These are phyloP conservation scores for Perca fluviatilis DNA, from an alignment of 2,113 vertebrate species.

Conservation along the genomic window DNA sequence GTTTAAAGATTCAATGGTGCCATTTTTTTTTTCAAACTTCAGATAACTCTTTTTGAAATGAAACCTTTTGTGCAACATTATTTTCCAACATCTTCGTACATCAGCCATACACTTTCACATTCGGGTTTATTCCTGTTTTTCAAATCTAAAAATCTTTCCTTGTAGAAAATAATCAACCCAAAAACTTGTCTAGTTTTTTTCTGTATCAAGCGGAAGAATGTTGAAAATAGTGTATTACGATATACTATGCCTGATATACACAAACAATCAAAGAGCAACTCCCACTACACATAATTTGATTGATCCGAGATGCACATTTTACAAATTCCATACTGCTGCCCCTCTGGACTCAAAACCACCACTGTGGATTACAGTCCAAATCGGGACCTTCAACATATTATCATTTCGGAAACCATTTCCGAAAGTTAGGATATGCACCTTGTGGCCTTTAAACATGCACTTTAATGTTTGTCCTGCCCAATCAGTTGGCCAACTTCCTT, in stretches of 20 bases:
- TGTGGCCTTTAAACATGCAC: background rate
- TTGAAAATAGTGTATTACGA: background rate
- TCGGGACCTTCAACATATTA: background rate
- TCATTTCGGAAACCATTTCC: background rate
- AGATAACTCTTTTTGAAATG: background rate
- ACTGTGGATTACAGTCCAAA: background rate
- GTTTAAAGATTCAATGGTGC: background rate
- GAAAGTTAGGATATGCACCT: background rate
- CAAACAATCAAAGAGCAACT: background rate
- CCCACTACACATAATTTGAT: background rate
- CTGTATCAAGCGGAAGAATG: background rate
- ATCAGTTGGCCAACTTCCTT: background rate
- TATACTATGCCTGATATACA: background rate
- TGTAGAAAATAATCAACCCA: background rate
- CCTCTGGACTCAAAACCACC: background rate
- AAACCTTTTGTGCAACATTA: too few species aligned
- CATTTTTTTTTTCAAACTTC: background rate
- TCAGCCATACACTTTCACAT: background rate
- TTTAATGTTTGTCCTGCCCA: background rate
- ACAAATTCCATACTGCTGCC: background rate
- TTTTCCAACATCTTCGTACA: background rate
- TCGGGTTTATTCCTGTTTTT: background rate
- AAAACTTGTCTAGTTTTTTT: background rate
- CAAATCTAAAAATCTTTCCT: background rate
- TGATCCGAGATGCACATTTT: background rate